Evolutionary conservation across 1,140 invertebrate genomes (phyloP), one percentile per base, ranked within the genome.

Genomic region (Drosophila jambulina): DNA sequence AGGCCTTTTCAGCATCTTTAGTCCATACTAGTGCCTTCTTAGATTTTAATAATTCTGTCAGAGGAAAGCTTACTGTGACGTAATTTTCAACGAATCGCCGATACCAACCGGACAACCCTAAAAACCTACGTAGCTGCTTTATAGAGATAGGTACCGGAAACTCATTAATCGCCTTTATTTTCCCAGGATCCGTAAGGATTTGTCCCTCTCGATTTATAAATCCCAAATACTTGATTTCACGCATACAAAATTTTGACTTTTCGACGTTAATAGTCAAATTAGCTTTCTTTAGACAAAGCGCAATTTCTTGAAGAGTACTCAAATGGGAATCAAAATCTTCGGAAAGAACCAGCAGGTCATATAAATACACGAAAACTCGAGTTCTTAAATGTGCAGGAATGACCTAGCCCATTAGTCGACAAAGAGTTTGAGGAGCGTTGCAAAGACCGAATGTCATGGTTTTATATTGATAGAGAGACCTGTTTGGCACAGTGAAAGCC

Each of bases 381-480:
- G 46, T 48, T 48, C 23, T 17, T 23, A 48, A 48, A 15, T 45
- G 21, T 7, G 21, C 21, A 15, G 45, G 6, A 25, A 48, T 25
- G 13, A 48, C 45, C 7, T 25, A 27, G 4, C 45, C 40, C 23
- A 32, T 27, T n/a, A 32, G 8, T 29, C 57, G 40, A 17, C 7
- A 60, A 45, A 34, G 38, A 17, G 57, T 60, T 42, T 60, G 25
- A 1, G 57, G 25, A 9, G 38, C 25, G 7, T 60, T 60, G 40
- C 23, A 42, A 12, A 57, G 42, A 15, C 57, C 57, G 42, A 60
- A 60, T 12, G 57, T 42, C 57, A 60, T 34, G 2, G 27, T 42
- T 32, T 59, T 59, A 12, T 59, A 59, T 45, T 59, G 57, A 32
- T 59, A 43, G 4, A 59, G 7, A 8, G 57, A 27, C 8, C 42